phyloP scores from a whole-genome alignment of 2,888 invertebrate species.

The Dysmachus trigonus region DNA sequence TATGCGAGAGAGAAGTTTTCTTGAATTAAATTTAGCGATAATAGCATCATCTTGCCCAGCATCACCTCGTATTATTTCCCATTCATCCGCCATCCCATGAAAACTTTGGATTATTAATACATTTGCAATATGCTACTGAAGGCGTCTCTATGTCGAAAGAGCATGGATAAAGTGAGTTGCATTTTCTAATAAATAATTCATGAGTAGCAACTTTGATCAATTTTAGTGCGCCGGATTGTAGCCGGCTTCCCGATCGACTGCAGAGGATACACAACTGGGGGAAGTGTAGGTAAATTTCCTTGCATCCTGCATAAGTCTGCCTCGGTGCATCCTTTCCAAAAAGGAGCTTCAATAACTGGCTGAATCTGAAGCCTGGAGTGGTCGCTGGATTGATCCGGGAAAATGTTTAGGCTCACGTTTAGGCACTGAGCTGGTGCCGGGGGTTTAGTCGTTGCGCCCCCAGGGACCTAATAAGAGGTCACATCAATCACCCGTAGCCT shows the following conservation, averaged over 20 bases:
- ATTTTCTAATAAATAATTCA: not conserved
- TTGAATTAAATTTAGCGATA: not conserved
- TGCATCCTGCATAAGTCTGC: not conserved
- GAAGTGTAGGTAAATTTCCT: not conserved
- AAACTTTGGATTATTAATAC: not conserved
- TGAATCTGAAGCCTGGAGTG: not conserved
- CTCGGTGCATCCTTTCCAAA: not conserved
- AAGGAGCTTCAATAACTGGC: not conserved
- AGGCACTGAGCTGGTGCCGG: not conserved
- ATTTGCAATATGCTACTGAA: not conserved
- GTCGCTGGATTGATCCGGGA: not conserved
- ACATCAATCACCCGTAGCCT: not conserved
- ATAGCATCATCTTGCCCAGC: not conserved
- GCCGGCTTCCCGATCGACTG: not conserved
- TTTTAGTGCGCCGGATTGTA: not conserved
- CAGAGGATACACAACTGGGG: not conserved
- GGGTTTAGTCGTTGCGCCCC: not conserved
- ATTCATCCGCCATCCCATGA: not conserved
- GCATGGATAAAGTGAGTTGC: not conserved
- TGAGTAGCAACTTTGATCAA: not conserved
- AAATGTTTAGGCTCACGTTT: not conserved
- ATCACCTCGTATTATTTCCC: not conserved
- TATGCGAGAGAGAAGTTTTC: not conserved
- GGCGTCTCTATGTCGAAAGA: not conserved
- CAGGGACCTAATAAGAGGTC: not conserved